A percentile compares a stretch with the other conserved stretches of the same genome.
Evolutionary conservation across 2,888 invertebrate genomes (phyloP).

Genomic region (Smittia aterrima): DNA sequence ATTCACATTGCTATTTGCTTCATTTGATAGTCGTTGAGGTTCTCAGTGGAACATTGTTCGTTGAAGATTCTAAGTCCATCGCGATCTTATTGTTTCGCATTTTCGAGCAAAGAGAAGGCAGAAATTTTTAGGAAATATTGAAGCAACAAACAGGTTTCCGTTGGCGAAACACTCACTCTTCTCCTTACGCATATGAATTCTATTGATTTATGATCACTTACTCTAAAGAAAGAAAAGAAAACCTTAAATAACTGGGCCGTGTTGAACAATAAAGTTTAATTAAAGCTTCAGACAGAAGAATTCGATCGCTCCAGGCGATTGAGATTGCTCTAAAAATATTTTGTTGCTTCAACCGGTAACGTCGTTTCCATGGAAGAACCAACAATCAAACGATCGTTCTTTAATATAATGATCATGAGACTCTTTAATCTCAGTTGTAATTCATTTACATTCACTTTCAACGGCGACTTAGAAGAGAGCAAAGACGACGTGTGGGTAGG

Average conservation of each 20-base stretch:
- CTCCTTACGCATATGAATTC: slow-evolving; percentile 11
- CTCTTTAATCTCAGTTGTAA: neutral
- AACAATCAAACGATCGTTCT: no score
- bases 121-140: neutral
- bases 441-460: neutral
- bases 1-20: neutral
- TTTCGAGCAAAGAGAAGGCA: neutral
- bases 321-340: no score
- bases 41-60: neutral
- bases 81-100: slow-evolving; percentile 5
- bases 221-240: no score
- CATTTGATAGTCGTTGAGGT: neutral
- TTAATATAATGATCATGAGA: no score
- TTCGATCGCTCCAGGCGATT: no score
- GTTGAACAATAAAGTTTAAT: neutral
- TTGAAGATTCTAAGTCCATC: neutral
- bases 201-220: slow-evolving; percentile 6
- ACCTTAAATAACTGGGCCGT: neutral
- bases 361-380: no score
- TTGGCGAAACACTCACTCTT: neutral
- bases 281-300: neutral
- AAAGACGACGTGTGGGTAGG: neutral
- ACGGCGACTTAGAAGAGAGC: neutral
- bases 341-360: no score
- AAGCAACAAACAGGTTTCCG: slow-evolving; percentile 18